phyloP scores from a whole-genome alignment of 2,113 vertebrate genomes.

The Xyliphius kryptos region DNA sequence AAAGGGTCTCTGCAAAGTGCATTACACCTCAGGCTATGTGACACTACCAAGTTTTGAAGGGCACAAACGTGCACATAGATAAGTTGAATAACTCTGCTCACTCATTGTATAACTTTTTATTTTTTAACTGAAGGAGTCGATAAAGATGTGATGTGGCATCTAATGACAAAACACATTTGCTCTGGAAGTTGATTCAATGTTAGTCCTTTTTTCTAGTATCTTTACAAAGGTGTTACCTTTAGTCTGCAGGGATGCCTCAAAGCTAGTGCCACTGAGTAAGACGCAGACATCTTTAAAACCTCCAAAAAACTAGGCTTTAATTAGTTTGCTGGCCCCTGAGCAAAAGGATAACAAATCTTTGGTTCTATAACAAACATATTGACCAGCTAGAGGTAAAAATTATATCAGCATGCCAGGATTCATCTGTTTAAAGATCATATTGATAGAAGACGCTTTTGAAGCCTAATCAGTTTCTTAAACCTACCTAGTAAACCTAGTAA shows the following conservation, averaged over 20 bases:
- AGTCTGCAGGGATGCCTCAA: slow-evolving; percentile 4
- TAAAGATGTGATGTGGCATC: too few species aligned
- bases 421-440: too few species aligned
- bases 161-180: too few species aligned
- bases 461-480: too few species aligned
- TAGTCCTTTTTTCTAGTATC: too few species aligned
- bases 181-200: too few species aligned
- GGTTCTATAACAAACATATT: neutral
- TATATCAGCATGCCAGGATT: too few species aligned
- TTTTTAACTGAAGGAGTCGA: too few species aligned
- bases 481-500: too few species aligned
- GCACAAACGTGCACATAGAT: slow-evolving; percentile 7
- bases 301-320: neutral
- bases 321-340: neutral
- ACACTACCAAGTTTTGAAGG: slow-evolving; percentile 20
- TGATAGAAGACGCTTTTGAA: too few species aligned
- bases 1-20: slow-evolving; percentile 14
- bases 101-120: neutral
- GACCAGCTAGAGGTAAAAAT: too few species aligned
- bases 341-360: neutral
- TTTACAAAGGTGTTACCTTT: too few species aligned
- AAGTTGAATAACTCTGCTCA: slow-evolving; percentile 1
- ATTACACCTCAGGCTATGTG: slow-evolving; percentile 33
- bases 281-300: neutral
- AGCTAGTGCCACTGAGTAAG: neutral